Base-by-base conservation (phyloP, 92 coral and sea anemone species). In the Blastomussa wellsi region DNA sequence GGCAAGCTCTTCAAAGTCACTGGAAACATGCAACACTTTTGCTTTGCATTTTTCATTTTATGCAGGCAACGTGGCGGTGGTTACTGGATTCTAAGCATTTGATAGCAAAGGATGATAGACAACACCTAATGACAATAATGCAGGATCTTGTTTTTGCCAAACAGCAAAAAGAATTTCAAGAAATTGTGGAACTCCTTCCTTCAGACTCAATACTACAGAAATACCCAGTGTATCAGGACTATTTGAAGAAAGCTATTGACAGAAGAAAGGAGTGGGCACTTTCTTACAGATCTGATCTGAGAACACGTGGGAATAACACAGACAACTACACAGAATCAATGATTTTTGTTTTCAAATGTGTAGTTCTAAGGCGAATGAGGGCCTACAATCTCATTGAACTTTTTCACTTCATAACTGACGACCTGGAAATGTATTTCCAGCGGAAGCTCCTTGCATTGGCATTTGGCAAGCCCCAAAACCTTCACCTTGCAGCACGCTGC, bases 281-380 rank as follows among this genome's bases (percentile, higher is more conserved):
- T 22, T 69, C 49, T 33, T 84, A 80, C 48, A 59, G 90, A 10
- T 64, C 28, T 5, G 44, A 76, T 7, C 66, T 92, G 29, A 69
- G 74, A 71, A 89, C 91, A 80, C 74, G 89, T 32, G 95, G 95
- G n/a, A 92, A 92, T 67, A 89, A 92, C 42, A 92, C 93, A 32
- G 92, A 92, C 73, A 90, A 90, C 72, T 87, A 86, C 85, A 89
- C 88, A 13, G 93, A 92, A 53, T 89, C 95, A 2, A 73, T 86
- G 80, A 87, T 92, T 38, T 79, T 78, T 62, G 81, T 83, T 16
- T 90, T 90, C 42, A 92, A 90, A 75, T 78, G 89, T 73, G 86
- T 80, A 11, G 83, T 90, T 79, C 55, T 92, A 11, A 48, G 65
- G n/a, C 24, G 84, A 66, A 80, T 80, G 75, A 59, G 91, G 17